These are phyloP conservation scores for Pinna nobilis DNA, from an alignment of 1,140 invertebrate genomes.

Conservation along the genomic window DNA sequence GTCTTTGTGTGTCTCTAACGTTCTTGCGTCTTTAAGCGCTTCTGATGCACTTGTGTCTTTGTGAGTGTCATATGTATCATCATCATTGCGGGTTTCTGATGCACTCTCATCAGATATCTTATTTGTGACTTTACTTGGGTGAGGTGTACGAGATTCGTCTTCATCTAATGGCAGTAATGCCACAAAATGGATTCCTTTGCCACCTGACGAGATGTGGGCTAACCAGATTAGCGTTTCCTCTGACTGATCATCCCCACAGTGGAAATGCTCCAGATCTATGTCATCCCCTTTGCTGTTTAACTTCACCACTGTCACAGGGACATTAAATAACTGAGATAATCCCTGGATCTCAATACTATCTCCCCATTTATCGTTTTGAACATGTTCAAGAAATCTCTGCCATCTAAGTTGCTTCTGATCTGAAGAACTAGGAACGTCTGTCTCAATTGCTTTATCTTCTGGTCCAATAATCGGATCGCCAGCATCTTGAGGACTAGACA, in stretches of 20 bases:
- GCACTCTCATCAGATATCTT: background rate
- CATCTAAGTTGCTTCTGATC: constrained; percentile 4
- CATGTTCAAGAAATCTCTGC: constrained; percentile 14
- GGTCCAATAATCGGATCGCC: background rate
- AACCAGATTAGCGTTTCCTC: background rate
- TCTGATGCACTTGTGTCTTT: background rate
- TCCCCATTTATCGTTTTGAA: constrained; percentile 17
- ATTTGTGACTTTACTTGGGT: no score
- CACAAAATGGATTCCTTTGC: constrained; percentile 19
- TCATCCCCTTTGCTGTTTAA: background rate
- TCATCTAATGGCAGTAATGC: background rate
- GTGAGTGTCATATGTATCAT: background rate
- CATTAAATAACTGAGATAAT: background rate
- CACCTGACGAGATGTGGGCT: background rate
- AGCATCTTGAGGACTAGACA: constrained; percentile 5
- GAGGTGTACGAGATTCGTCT: no score
- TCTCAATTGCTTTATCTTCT: constrained; percentile 16
- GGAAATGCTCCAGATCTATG: background rate
- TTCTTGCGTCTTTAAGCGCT: background rate
- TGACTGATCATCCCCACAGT: background rate
- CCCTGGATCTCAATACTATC: constrained; percentile 6
- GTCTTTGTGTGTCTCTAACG: background rate
- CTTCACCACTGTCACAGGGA: background rate
- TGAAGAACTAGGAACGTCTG: background rate
- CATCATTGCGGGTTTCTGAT: background rate